Percentiles rank a stretch among this genome's conserved stretches.
Conservation (phyloP, 2,113 vertebrate species). For the Natator depressus region DNA sequence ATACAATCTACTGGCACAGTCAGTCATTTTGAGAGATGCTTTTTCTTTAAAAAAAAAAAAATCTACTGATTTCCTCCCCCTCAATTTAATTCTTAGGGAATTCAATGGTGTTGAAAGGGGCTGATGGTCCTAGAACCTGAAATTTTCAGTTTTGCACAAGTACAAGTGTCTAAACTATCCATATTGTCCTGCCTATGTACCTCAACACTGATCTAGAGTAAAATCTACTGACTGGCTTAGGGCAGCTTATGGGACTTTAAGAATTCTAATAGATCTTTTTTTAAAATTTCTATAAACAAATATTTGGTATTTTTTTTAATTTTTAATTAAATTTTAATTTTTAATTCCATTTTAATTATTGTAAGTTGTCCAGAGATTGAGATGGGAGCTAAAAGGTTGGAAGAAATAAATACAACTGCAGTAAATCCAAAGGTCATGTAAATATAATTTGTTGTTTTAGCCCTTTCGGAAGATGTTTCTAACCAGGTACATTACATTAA, state of each 20-base stretch:
- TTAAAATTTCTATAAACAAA: not conserved
- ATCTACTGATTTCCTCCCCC: slow-evolving; percentile 1
- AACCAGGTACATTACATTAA: not conserved
- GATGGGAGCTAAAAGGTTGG: not conserved
- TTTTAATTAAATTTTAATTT: too few relatives aligned
- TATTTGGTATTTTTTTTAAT: too few relatives aligned
- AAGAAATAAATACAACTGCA: not conserved
- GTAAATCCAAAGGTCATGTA: not conserved
- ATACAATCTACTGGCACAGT: slow-evolving; percentile 43
- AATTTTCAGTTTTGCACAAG: not conserved
- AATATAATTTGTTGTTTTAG: not conserved
- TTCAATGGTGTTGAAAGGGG: not conserved
- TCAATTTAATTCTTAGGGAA: slow-evolving; percentile 28
- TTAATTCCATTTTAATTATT: not conserved
- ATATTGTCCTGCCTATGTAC: not conserved
- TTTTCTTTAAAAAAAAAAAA: slow-evolving; percentile 9
- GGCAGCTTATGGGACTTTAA: not conserved
- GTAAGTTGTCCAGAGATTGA: not conserved
- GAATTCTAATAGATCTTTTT: not conserved
- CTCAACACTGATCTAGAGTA: not conserved
- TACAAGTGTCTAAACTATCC: not conserved
- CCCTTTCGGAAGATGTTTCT: not conserved
- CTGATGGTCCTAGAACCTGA: not conserved
- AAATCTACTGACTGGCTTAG: not conserved
- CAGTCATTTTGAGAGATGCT: slow-evolving; percentile 41